Conservation (phyloP, 2,113 vertebrate species). For the Pteropus alecto region DNA sequence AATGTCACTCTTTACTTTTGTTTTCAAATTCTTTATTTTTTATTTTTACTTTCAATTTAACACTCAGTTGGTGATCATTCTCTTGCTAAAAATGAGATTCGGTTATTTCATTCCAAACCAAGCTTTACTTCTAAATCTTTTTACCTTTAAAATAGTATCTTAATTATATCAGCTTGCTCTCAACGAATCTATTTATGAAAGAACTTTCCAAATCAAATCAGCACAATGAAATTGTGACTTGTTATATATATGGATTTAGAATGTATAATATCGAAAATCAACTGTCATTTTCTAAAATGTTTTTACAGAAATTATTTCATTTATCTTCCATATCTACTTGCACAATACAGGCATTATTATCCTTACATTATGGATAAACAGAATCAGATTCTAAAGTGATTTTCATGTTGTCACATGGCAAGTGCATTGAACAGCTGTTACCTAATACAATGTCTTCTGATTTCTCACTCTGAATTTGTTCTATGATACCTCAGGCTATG, state of each 20-base stretch:
- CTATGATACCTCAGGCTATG: neutral
- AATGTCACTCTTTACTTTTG: neutral
- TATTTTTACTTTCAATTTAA: conserved; percentile 16
- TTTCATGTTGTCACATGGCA: neutral
- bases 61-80: neutral
- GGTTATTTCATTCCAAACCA: neutral
- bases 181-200: neutral
- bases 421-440: neutral
- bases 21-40: neutral
- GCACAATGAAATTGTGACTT: neutral
- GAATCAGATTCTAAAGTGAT: neutral
- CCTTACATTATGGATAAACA: neutral
- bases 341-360: neutral
- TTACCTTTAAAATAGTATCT: conserved; percentile 1
- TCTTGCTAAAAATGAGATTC: neutral
- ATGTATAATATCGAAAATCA: neutral
- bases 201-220: neutral
- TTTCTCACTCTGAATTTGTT: neutral
- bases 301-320: neutral
- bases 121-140: neutral
- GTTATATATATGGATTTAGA: neutral
- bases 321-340: neutral
- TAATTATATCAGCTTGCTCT: neutral
- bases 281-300: neutral
- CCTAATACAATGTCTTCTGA: neutral